Conservation (phyloP, 1,140 invertebrate genomes). For the Euglossa dilemma region DNA sequence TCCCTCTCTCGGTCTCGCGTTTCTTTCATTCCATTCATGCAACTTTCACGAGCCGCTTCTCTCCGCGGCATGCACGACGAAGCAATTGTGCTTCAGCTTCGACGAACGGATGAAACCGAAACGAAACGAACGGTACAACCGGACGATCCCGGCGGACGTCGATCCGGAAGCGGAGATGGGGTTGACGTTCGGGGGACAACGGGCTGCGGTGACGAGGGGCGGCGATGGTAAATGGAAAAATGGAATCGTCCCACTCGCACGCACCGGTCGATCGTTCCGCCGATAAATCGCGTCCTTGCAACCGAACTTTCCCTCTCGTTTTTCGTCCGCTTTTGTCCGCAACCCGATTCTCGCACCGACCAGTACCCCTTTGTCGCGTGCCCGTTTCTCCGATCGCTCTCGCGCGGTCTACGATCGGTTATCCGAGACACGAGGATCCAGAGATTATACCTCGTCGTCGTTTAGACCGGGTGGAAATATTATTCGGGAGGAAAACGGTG, state of each 20-base stretch:
- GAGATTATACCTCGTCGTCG: no score
- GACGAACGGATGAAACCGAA: slow-evolving; percentile 26
- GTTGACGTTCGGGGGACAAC: not conserved
- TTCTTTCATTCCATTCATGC: slow-evolving; percentile 47
- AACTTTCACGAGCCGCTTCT: slow-evolving; percentile 42
- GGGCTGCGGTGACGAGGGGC: no score
- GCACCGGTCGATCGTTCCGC: not conserved
- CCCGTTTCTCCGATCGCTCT: no score
- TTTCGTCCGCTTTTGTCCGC: not conserved
- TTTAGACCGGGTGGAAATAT: no score
- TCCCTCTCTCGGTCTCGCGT: slow-evolving; percentile 15
- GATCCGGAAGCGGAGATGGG: not conserved
- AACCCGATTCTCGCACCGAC: not conserved
- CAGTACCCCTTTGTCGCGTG: no score
- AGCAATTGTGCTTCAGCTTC: slow-evolving; percentile 26
- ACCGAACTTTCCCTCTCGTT: slow-evolving; percentile 22
- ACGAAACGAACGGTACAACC: slow-evolving; percentile 6
- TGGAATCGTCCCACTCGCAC: slow-evolving; percentile 10
- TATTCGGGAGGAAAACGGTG: no score
- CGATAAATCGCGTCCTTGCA: slow-evolving; percentile 8
- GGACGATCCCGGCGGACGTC: slow-evolving; percentile 9
- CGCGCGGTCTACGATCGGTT: no score
- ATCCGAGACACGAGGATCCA: not conserved
- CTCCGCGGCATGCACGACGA: slow-evolving; percentile 7
- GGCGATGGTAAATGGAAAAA: slow-evolving; percentile 25